Evolutionary conservation across 23 tunicate species (phyloP), one percentile per base, ranked within the genome.

Genomic region (Styela plicata): DNA sequence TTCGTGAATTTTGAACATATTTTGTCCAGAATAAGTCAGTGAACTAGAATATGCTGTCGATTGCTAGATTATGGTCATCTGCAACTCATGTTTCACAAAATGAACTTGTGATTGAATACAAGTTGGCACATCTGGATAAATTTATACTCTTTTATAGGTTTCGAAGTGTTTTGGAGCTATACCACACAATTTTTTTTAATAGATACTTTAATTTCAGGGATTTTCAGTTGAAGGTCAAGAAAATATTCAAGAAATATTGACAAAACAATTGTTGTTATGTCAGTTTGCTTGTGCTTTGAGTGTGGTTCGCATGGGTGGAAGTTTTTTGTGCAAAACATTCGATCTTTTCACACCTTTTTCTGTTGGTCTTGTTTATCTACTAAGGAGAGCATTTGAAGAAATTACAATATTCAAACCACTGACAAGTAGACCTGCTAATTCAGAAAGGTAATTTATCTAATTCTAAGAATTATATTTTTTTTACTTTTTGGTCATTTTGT

Each of bases 171-270:
- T 19, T 18, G 19, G 19, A 19, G 64, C 64, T 21, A 61, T 21
- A 21, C 64, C 20, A 19, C 64, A 61, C 64, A n/a, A n/a, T n/a
- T n/a, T n/a, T n/a, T n/a, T n/a, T n/a, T n/a, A n/a, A n/a, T n/a
- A n/a, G n/a, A 20, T 37, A 10, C 24, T 77, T 77, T 16, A 24
- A 62, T 69, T 67, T 0, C 82, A 91, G 97, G 98, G 98, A 31
- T 93, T 93, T 52, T 93, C 98, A 17, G 98, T 93, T 62, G 93
- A 88, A 71, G 98, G 98, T 32, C 98, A 88, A 61, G 98, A 93
- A 71, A 93, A 93, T 37, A 88, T 88, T 25, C 98, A 93, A 64
- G 98, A 93, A 65, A 93, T 93, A 34, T 84, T 93, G 0, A 88
- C 98, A 16, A 93, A 93, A 69, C 98, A 93, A 53, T 85, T 93